Evolutionary conservation across 53 echinoderm and acorn worm species (phyloP), one percentile per base, ranked within the genome.

Genomic region (Apostichopus leukothele): DNA sequence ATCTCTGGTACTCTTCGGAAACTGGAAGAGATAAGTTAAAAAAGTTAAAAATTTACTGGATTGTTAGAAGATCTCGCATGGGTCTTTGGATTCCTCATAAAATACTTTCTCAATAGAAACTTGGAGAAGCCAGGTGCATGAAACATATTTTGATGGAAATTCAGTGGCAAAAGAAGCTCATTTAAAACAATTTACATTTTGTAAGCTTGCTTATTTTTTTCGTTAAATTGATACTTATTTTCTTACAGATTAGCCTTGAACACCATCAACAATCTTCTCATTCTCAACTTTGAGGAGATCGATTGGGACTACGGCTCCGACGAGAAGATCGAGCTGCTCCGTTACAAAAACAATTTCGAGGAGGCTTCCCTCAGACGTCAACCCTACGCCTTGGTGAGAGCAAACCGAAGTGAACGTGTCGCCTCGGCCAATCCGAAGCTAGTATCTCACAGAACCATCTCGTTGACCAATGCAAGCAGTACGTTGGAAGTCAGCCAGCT

Each of bases 271-370:
- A 99, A 94, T 73, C 91, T 99, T 0, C 86, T 96, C 18, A 92
- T 99, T n/a, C 87, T 99, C 14, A 94, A 94, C 91, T 97, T 97
- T 93, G 98, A 98, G 87, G 95, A 95, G 74, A 95, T 98, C 18
- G 75, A 94, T 18, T 98, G 98, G 98, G 93, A 98, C 78, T 98
- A 98, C 66, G 89, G 89, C 51, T 95, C 94, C 53, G 89, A 92
- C 8, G 98, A 98, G 76, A 98, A 98, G 84, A 96, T 98, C 75
- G 98, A 96, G 85, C 91, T 98, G 5, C 89, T 98, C 1, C 74
- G 95, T 6, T 94, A 98, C 91, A 95, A 95, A 90, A 95, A 96
- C 74, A 91, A 93, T 78, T 98, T 96, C 55, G 91, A 91, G 13
- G 98, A 98, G 60, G 98, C 98, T 73, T 92, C 94, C 0, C 92